These are phyloP conservation scores for Heliconius nattereri DNA, from an alignment of 1,140 invertebrate genomes.

Conservation along the genomic window DNA sequence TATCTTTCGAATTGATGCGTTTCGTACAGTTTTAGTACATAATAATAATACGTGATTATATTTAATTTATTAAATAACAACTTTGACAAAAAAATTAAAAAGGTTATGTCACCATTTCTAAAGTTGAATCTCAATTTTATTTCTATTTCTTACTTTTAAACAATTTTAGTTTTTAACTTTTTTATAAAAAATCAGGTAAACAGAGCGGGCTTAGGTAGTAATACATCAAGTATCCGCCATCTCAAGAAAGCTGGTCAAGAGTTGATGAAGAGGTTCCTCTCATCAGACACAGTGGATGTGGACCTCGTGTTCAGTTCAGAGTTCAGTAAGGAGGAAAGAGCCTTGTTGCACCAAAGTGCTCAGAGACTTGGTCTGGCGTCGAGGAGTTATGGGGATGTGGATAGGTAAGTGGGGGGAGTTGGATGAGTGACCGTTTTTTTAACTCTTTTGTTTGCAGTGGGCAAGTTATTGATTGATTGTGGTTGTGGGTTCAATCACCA, in stretches of 20 bases:
- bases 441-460: too few species aligned
- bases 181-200: conserved; percentile 18
- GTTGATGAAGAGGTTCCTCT: conserved; percentile 67
- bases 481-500: too few species aligned
- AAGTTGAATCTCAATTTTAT: background rate
- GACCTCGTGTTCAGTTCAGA: conserved; percentile 85
- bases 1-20: too few species aligned
- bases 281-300: conserved; percentile 80
- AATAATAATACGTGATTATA: too few species aligned
- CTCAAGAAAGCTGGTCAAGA: conserved; percentile 60
- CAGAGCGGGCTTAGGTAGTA: conserved; percentile 75
- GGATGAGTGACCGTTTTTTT: background rate
- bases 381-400: conserved; percentile 75
- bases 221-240: conserved; percentile 54
- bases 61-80: too few species aligned
- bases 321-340: conserved; percentile 87
- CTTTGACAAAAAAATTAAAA: too few species aligned
- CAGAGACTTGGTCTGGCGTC: conserved; percentile 80
- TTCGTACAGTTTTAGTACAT: too few species aligned
- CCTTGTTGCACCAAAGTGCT: conserved; percentile 83
- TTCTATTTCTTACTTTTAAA: background rate
- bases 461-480: too few species aligned
- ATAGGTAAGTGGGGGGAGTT: conserved; percentile 39
- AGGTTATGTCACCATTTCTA: too few species aligned
- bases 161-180: background rate